A percentile compares a stretch with the other conserved stretches of the same genome.
phyloP scores from a whole-genome alignment of 2,888 invertebrate species.

The Dastarcus helophoroides region DNA sequence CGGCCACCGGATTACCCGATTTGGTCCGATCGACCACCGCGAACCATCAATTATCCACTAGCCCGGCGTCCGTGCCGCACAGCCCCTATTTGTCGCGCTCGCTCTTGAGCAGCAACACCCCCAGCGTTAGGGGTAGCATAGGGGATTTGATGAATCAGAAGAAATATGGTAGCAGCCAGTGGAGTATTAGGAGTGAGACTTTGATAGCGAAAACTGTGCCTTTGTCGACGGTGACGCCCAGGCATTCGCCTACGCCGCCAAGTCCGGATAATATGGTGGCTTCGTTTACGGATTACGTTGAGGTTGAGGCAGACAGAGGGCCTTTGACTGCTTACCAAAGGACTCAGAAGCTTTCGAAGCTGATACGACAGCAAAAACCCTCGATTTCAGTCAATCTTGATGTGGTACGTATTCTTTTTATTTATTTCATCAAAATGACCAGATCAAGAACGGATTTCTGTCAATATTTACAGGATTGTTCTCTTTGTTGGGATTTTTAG shows the following conservation, averaged over 20 bases:
- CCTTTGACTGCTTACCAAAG: constrained; percentile 57
- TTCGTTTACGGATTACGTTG: constrained; percentile 12
- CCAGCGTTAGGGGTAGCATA: constrained; percentile 37
- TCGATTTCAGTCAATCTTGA: constrained; percentile 16
- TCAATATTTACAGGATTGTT: too few relatives aligned
- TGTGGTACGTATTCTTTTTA: constrained; percentile 8
- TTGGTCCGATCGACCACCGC: constrained; percentile 40
- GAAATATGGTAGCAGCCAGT: constrained; percentile 58
- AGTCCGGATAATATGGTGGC: constrained; percentile 12
- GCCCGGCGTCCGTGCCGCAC: constrained; percentile 40
- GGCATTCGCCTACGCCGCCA: constrained; percentile 41
- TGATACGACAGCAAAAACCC: constrained; percentile 52
- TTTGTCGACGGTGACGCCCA: constrained; percentile 55
- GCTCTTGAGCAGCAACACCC: constrained; percentile 30
- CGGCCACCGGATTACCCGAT: constrained; percentile 32
- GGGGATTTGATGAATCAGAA: constrained; percentile 70
- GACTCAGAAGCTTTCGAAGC: constrained; percentile 53
- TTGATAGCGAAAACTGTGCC: constrained; percentile 62
- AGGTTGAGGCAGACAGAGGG: constrained; percentile 35
- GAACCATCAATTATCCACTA: constrained; percentile 35
- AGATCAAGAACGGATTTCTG: too few relatives aligned
- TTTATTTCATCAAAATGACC: too few relatives aligned
- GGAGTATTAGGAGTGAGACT: constrained; percentile 61
- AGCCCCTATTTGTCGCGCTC: constrained; percentile 42
- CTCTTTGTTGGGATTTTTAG: too few relatives aligned